phyloP scores from a whole-genome alignment of 2,113 vertebrate species.

The Coracopsis vasa region DNA sequence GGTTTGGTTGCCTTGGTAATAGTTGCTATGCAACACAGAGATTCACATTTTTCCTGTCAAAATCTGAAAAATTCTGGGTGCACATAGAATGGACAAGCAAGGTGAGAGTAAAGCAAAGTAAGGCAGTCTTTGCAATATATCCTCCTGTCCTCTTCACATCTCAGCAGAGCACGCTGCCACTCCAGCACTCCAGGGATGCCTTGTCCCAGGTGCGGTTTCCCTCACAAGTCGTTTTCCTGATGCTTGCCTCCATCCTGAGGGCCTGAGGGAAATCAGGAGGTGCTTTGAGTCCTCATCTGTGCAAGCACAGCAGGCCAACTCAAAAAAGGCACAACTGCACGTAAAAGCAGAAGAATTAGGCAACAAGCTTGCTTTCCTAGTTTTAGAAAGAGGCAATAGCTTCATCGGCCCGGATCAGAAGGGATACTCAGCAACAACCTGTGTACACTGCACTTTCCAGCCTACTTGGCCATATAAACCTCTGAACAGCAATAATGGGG shows the following conservation, averaged over 20 bases:
- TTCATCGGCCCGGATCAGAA: background rate
- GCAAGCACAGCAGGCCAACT: background rate
- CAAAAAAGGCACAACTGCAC: background rate
- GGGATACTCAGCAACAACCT: background rate
- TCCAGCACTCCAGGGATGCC: background rate
- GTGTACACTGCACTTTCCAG: background rate
- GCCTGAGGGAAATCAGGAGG: background rate
- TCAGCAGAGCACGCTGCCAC: background rate
- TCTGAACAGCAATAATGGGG: background rate
- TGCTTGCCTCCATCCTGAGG: background rate
- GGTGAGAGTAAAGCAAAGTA: background rate
- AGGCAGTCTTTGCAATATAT: background rate
- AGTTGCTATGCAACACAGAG: slow-evolving; percentile 54
- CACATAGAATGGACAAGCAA: background rate
- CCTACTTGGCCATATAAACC: background rate
- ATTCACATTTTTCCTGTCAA: slow-evolving; percentile 51
- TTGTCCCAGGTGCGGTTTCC: background rate
- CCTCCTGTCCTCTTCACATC: background rate
- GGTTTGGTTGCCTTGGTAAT: slow-evolving; percentile 57
- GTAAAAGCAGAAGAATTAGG: background rate
- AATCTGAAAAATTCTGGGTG: background rate
- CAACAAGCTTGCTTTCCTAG: background rate
- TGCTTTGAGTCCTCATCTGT: background rate
- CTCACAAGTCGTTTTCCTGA: background rate
- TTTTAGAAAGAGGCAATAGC: background rate